Conservation (phyloP, 2,797 vertebrate genomes). For the Phoxinus dragarum region DNA sequence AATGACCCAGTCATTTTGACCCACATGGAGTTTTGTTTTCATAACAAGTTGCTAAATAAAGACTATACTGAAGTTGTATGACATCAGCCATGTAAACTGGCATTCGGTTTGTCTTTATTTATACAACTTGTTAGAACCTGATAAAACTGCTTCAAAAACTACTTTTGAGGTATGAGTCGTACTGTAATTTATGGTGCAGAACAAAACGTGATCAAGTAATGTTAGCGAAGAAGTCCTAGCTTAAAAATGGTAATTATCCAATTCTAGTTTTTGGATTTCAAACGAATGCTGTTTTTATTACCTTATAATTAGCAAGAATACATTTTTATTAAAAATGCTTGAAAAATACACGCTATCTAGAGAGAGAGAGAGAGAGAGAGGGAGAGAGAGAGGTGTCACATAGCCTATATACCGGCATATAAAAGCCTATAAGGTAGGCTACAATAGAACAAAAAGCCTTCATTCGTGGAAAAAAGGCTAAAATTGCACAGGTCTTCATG, state of each 20-base stretch:
- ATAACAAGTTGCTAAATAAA: neutral
- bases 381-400: too few relatives aligned
- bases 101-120: neutral
- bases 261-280: too few relatives aligned
- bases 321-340: neutral
- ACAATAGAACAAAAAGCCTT: neutral
- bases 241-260: too few relatives aligned
- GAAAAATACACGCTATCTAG: neutral
- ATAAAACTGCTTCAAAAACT: neutral
- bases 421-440: too few relatives aligned
- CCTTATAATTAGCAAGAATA: neutral
- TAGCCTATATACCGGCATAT: too few relatives aligned
- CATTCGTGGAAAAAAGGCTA: neutral
- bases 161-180: neutral
- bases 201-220: neutral
- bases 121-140: neutral
- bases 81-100: neutral
- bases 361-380: too few relatives aligned
- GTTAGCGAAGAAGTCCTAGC: neutral
- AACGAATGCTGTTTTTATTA: neutral
- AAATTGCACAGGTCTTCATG: neutral
- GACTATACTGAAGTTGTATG: neutral
- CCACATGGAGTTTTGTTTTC: neutral
- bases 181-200: neutral
- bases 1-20: neutral